Evolutionary conservation across 2,113 vertebrate genomes (phyloP).

Genomic region (Grantiella picta): DNA sequence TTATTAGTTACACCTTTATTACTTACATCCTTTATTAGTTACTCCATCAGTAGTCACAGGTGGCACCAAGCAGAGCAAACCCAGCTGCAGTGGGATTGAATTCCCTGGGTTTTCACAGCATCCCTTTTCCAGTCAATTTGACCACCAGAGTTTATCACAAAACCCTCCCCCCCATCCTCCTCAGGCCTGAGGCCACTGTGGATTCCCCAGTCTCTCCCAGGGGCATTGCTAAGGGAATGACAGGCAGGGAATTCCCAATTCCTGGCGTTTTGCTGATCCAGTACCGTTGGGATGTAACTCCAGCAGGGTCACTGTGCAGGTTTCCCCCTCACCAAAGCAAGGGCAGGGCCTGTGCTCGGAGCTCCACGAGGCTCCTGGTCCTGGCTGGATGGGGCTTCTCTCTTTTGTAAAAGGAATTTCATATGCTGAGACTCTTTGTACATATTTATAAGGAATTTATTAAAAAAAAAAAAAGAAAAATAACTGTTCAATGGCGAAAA

Average conservation of each 20-base stretch:
- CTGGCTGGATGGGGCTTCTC: constrained; percentile 48
- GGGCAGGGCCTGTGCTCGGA: not conserved
- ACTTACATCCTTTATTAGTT: not conserved
- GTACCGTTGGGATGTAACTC: not conserved
- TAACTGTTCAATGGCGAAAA: constrained; percentile 57
- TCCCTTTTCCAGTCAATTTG: not conserved
- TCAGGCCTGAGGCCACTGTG: not conserved
- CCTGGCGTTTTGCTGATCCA: not conserved
- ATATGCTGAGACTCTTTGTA: constrained; percentile 79
- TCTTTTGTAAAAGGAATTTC: constrained; percentile 81
- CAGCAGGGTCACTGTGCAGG: constrained; percentile 25
- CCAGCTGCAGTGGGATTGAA: not conserved
- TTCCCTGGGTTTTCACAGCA: not conserved
- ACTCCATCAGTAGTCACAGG: not conserved
- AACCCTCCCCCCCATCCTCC: not conserved
- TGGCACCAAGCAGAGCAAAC: not conserved
- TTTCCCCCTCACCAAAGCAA: constrained; percentile 23
- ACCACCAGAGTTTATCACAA: not conserved
- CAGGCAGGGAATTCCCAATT: not conserved
- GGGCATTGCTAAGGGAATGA: not conserved
- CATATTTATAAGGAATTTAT: constrained; percentile 83
- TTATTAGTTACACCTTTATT: not conserved
- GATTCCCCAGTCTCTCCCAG: not conserved
- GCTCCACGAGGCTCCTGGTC: not conserved
- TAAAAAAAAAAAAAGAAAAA: constrained; percentile 71